Conservation (phyloP, 1,140 invertebrate genomes). For the Archivesica marissinica region DNA sequence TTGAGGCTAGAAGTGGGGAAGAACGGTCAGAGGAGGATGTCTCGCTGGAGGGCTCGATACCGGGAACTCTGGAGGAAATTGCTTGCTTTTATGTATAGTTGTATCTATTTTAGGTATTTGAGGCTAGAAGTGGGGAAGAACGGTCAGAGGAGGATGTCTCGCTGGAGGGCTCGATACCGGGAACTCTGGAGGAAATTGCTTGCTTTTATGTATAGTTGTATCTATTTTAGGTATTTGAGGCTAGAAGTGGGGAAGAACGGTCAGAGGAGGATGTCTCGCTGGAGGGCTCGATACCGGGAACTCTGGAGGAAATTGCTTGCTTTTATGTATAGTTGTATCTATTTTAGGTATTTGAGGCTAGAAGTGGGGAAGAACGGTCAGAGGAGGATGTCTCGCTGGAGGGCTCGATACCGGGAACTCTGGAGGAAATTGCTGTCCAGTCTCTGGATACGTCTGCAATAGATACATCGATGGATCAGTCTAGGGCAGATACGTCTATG, state of each 20-base stretch:
- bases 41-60: not conserved
- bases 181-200: constrained; percentile 38
- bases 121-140: constrained; percentile 17
- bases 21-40: constrained; percentile 15
- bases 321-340: no score
- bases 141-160: not conserved
- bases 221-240: constrained; percentile 38
- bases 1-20: constrained; percentile 30
- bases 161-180: constrained; percentile 5
- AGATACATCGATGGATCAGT: constrained; percentile 45
- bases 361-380: constrained; percentile 10
- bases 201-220: no score
- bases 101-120: constrained; percentile 29
- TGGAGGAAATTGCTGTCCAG: constrained; percentile 34
- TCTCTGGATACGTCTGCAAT: constrained; percentile 34
- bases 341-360: constrained; percentile 36
- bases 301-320: constrained; percentile 38
- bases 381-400: not conserved
- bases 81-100: no score
- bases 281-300: constrained; percentile 16
- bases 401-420: constrained; percentile 23
- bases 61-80: constrained; percentile 33
- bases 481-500: constrained; percentile 32
- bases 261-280: constrained; percentile 1
- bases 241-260: not conserved